A percentile compares a stretch with the other conserved stretches of the same genome.
Evolutionary conservation across 2,113 vertebrate species (phyloP).

Genomic region (Bujurquina vittata): DNA sequence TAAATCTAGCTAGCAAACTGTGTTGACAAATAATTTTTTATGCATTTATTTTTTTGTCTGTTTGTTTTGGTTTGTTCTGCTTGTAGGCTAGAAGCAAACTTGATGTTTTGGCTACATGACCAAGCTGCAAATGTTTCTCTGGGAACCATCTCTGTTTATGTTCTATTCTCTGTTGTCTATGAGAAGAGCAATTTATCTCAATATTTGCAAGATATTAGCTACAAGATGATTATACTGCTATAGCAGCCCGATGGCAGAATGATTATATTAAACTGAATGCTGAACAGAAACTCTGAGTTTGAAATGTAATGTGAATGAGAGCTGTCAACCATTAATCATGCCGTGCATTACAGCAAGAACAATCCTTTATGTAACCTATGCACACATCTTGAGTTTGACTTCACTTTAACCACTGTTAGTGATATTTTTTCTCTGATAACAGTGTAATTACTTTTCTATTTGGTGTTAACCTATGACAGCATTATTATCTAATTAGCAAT

Average conservation of each 20-base stretch:
- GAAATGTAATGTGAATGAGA: not conserved
- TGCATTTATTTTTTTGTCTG: not conserved
- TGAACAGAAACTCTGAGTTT: slow-evolving; percentile 4
- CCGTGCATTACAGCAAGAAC: not conserved
- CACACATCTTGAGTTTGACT: not conserved
- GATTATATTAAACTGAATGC: not conserved
- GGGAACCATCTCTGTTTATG: slow-evolving; percentile 3
- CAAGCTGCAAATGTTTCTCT: not conserved
- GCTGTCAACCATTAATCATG: slow-evolving; percentile 1
- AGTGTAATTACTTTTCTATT: not conserved
- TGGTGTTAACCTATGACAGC: not conserved
- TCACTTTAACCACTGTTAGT: not conserved
- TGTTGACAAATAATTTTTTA: not conserved
- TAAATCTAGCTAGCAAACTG: not conserved
- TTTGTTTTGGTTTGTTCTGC: not conserved
- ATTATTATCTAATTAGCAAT: not conserved
- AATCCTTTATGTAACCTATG: not conserved
- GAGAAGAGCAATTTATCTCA: not conserved
- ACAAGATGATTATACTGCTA: not conserved
- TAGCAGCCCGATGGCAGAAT: not conserved
- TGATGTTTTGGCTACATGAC: not conserved
- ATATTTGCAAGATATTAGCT: not conserved
- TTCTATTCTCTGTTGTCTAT: not conserved
- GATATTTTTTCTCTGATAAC: not conserved
- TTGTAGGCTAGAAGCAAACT: not conserved